These are phyloP conservation scores for Spea bombifrons DNA, from an alignment of 2,113 vertebrate genomes.

Conservation along the genomic window DNA sequence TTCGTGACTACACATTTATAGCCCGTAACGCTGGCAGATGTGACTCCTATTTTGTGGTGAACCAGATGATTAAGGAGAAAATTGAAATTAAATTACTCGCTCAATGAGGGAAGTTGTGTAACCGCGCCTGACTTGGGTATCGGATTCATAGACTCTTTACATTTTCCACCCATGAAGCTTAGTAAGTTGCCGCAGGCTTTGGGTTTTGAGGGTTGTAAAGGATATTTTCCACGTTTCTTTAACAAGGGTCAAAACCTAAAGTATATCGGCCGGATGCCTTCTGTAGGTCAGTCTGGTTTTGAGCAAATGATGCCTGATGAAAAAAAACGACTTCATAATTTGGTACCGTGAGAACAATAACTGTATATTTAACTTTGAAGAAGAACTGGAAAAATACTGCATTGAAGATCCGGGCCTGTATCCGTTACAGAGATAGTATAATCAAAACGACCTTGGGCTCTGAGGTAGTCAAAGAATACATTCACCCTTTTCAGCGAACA, in stretches of 20 bases:
- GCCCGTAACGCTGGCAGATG: too few species aligned
- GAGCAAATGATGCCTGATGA: not conserved
- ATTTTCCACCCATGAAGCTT: slow-evolving; percentile 18
- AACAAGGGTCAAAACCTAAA: slow-evolving; percentile 27
- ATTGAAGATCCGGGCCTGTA: slow-evolving; percentile 13
- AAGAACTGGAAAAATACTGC: not conserved
- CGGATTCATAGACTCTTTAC: slow-evolving; percentile 37
- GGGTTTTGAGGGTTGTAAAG: slow-evolving; percentile 29
- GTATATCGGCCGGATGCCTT: not conserved
- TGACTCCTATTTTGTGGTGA: too few species aligned
- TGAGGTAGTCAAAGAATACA: not conserved
- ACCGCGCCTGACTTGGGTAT: not conserved
- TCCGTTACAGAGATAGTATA: not conserved
- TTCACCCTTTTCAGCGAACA: not conserved
- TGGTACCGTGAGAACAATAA: not conserved
- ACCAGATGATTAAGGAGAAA: too few species aligned
- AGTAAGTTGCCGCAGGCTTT: not conserved
- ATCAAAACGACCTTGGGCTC: not conserved
- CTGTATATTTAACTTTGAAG: not conserved
- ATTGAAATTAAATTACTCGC: slow-evolving; percentile 7
- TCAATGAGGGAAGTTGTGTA: slow-evolving; percentile 6
- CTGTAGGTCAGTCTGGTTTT: not conserved
- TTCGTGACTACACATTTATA: too few species aligned
- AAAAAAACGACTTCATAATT: not conserved
- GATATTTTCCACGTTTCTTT: slow-evolving; percentile 44